phyloP scores from a whole-genome alignment of 2,888 invertebrate genomes.

The Trichogramma evanescens region DNA sequence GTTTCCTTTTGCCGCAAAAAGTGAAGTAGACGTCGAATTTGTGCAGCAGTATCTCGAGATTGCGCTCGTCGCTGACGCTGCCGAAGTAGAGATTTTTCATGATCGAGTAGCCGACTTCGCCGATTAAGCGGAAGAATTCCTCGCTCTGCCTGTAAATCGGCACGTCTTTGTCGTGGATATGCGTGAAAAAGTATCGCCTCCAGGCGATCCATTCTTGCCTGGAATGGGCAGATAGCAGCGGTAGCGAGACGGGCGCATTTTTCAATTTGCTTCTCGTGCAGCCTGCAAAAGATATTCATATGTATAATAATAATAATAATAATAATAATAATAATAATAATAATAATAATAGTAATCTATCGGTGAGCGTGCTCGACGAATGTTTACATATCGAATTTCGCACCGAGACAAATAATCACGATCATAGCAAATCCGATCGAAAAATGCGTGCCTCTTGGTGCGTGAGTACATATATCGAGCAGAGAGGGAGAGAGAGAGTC shows the following conservation, averaged over 20 bases:
- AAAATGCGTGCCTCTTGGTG: too few species aligned
- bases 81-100: constrained; percentile 8
- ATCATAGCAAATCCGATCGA: too few species aligned
- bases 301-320: too few species aligned
- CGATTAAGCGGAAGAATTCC: constrained; percentile 4
- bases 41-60: constrained; percentile 4
- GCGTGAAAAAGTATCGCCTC: constrained; percentile 5
- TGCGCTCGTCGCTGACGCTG: background rate
- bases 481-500: too few species aligned
- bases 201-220: constrained; percentile 12
- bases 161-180: constrained; percentile 4
- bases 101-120: constrained; percentile 6
- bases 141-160: constrained; percentile 8
- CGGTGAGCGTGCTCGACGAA: too few species aligned
- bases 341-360: too few species aligned
- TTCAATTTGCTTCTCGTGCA: constrained; percentile 5
- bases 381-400: too few species aligned
- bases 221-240: constrained; percentile 1
- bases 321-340: too few species aligned
- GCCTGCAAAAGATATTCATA: background rate
- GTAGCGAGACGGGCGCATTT: background rate
- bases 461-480: too few species aligned
- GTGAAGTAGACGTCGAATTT: constrained; percentile 15
- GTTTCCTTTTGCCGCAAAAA: constrained; percentile 4
- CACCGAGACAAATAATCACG: too few species aligned